Evolutionary conservation across 2,888 invertebrate species (phyloP), one percentile per base, ranked within the genome.

Genomic region (Mimumesa dahlbomi): DNA sequence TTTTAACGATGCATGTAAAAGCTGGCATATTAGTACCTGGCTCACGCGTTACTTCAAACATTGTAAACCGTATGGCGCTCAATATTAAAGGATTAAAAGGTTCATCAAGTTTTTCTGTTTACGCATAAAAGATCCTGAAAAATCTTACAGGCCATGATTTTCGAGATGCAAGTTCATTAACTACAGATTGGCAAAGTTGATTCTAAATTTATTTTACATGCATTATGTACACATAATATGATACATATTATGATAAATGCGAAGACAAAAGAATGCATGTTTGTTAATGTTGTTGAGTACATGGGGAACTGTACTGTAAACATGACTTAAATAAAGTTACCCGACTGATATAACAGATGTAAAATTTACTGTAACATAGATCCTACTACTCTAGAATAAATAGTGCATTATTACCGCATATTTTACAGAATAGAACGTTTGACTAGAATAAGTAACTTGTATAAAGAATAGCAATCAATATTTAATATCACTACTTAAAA

Each of bases 281-380:
- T 81, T 78, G 75, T 81, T 75, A 79, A 81, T 81, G 80, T 83
- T 74, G 75, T 82, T 82, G 72, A 78, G 76, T 78, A 77, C 78
- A 74, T 66, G 78, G 75, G 65, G 73, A 77, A 79, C 73, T 77
- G 77, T 78, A 82, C 69, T 85, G 82, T 87, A 85, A 84, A 79
- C 75, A 77, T 80, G 79, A 84, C 77, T 83, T 75, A 78, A 87
- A 87, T 87, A 87, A 87, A 87, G 77, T 83, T 83, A 83, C 81
- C 79, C 79, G 81, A 82, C 79, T 73, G 73, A 66, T 21, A 34
- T 13, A 22, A 58, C 31, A 38, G 43, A 48, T 36, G 46, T 45
- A 52, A 40, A 18, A 48, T 67, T 69, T 73, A 59, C 52, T 73
- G 6, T 36, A 62, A n/a, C 29, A 16, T 1, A 66, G 6, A 25